These are phyloP conservation scores for Xyrauchen texanus DNA, from an alignment of 2,113 vertebrate species.

Conservation along the genomic window DNA sequence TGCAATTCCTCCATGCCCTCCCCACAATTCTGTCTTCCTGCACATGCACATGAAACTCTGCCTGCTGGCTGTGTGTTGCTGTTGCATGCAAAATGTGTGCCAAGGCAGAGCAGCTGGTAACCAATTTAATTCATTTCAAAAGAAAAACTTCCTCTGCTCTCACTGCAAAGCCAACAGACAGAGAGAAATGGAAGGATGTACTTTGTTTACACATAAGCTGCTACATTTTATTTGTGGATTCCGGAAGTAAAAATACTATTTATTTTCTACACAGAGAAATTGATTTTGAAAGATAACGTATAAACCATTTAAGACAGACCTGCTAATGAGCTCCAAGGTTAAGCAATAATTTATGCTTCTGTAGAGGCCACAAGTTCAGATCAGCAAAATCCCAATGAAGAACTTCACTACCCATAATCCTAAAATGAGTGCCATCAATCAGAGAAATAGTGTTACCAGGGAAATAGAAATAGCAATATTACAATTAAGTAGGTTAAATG, in stretches of 20 bases:
- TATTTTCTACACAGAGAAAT: too few species aligned
- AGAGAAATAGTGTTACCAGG: not conserved
- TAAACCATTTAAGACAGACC: not conserved
- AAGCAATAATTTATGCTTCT: not conserved
- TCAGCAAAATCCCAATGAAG: too few species aligned
- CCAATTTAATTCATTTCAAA: slow-evolving; percentile 52
- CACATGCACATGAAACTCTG: slow-evolving; percentile 33
- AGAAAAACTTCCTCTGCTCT: slow-evolving; percentile 50
- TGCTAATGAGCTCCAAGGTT: not conserved
- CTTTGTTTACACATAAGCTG: not conserved
- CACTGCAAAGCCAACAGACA: slow-evolving; percentile 24
- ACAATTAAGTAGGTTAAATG: too few species aligned
- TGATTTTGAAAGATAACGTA: too few species aligned
- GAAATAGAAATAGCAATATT: not conserved
- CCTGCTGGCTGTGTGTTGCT: slow-evolving; percentile 58
- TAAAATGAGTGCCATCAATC: not conserved
- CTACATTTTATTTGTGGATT: too few species aligned
- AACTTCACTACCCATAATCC: too few species aligned
- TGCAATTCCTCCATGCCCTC: slow-evolving; percentile 26
- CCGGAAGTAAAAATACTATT: too few species aligned
- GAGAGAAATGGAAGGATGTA: slow-evolving; percentile 29
- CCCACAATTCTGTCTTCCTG: slow-evolving; percentile 2
- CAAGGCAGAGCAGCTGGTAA: slow-evolving; percentile 50
- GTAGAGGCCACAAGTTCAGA: not conserved
- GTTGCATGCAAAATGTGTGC: slow-evolving; percentile 46